Evolutionary conservation across 1,140 invertebrate genomes (phyloP).

Genomic region (Agraylea sexmaculata): DNA sequence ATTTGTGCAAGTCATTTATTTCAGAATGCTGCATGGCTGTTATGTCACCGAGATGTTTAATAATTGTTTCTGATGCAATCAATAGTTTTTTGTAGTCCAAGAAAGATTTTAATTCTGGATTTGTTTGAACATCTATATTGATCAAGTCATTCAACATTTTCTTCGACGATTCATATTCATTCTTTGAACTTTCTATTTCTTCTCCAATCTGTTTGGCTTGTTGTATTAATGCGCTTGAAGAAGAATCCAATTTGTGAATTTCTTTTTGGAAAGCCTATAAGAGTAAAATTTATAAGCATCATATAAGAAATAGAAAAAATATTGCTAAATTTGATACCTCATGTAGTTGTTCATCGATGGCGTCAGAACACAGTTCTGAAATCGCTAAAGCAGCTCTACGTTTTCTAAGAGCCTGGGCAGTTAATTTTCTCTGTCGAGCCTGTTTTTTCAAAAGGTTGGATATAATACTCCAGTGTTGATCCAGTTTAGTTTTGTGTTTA

Average conservation of each 20-base stretch:
- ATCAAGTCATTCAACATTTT: constrained; percentile 4
- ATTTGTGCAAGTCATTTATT: constrained; percentile 28
- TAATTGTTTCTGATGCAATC: constrained; percentile 26
- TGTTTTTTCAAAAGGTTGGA: constrained; percentile 3
- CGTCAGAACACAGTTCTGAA: constrained; percentile 9
- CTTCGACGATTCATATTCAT: constrained; percentile 6
- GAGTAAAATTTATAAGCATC: background rate
- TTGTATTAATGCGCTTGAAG: constrained; percentile 10
- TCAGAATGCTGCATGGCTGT: constrained; percentile 22
- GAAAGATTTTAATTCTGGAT: constrained; percentile 2
- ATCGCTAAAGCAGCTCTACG: constrained; percentile 10
- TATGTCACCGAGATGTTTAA: constrained; percentile 19
- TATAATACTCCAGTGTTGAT: constrained; percentile 5
- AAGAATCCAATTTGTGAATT: constrained; percentile 4
- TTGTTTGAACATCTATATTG: constrained; percentile 1
- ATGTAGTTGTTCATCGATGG: constrained; percentile 7
- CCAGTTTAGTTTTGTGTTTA: constrained; percentile 7
- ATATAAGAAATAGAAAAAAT: background rate
- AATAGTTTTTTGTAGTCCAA: constrained; percentile 22
- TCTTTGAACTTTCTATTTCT: constrained; percentile 7
- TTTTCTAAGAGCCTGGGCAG: constrained; percentile 7
- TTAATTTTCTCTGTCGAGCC: constrained; percentile 6
- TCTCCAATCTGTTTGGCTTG: constrained; percentile 11
- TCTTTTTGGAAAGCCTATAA: constrained; percentile 14
- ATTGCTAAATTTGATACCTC: constrained; percentile 8